A percentile compares a stretch with the other conserved stretches of the same genome.
Conservation (phyloP, 2,888 invertebrate genomes). For the Temnothorax ravouxi region DNA sequence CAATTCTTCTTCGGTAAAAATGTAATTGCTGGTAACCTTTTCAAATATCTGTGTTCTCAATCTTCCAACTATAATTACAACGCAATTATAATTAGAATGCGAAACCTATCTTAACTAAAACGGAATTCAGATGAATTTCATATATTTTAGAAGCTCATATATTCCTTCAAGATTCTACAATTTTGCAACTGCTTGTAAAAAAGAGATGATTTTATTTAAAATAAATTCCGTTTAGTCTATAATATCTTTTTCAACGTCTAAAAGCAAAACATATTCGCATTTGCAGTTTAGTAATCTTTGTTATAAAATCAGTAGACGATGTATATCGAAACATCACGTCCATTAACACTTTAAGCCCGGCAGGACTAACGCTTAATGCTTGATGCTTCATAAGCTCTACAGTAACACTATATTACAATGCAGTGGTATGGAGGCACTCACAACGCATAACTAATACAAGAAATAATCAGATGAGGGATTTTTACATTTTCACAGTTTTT, state of each 20-base stretch:
- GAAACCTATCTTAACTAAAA: background rate
- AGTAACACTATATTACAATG: background rate
- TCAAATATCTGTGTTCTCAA: background rate
- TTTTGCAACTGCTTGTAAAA: background rate
- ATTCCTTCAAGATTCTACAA: background rate
- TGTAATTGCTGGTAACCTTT: background rate
- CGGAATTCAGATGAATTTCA: background rate
- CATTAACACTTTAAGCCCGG: constrained; percentile 38
- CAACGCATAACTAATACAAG: background rate
- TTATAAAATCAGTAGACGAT: background rate
- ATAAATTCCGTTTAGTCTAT: background rate
- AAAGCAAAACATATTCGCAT: background rate
- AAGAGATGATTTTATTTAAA: background rate
- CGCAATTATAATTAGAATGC: background rate
- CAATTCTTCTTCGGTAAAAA: background rate
- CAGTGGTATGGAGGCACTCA: background rate
- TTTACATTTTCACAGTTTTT: background rate
- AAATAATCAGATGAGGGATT: constrained; percentile 11
- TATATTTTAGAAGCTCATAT: background rate
- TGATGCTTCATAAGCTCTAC: constrained; percentile 23
- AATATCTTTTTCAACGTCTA: background rate
- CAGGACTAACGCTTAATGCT: constrained; percentile 25
- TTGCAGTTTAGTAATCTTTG: constrained; percentile 27
- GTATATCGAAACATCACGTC: constrained; percentile 14
- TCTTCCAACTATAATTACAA: constrained; percentile 1